Evolutionary conservation across 2,113 vertebrate genomes (phyloP).

Genomic region (Pomatorhinus ruficollis): DNA sequence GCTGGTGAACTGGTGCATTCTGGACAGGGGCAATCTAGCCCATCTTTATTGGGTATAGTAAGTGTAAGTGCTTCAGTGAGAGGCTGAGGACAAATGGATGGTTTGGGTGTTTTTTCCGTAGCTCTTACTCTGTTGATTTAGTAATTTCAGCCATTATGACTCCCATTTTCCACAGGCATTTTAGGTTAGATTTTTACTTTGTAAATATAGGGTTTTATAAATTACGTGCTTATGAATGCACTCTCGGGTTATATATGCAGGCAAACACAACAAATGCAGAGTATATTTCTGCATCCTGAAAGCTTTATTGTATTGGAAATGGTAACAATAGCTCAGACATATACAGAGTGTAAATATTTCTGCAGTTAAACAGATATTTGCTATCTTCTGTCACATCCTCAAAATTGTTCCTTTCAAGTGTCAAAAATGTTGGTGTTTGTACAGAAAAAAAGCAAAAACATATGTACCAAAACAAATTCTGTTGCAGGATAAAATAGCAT

Average conservation of each 20-base stretch:
- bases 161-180: neutral
- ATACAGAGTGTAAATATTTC: slow-evolving; percentile 60
- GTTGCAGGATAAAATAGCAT: slow-evolving; percentile 66
- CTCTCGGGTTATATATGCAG: neutral
- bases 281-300: neutral
- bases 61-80: neutral
- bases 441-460: slow-evolving; percentile 68
- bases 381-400: slow-evolving; percentile 64
- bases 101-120: neutral
- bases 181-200: neutral
- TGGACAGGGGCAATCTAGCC: neutral
- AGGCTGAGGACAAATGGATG: neutral
- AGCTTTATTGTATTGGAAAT: slow-evolving; percentile 9
- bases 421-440: slow-evolving; percentile 71
- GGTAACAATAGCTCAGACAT: slow-evolving; percentile 49
- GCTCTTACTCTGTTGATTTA: neutral
- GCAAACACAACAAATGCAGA: neutral
- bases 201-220: neutral
- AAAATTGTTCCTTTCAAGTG: slow-evolving; percentile 69
- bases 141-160: neutral
- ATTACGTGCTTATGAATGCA: neutral
- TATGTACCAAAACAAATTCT: slow-evolving; percentile 74
- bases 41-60: neutral
- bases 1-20: neutral
- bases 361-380: slow-evolving; percentile 67